Evolutionary conservation across 37 sponge, comb jelly and placozoan species (phyloP), one percentile per base, ranked within the genome.

Genomic region (Haliclona indistincta): DNA sequence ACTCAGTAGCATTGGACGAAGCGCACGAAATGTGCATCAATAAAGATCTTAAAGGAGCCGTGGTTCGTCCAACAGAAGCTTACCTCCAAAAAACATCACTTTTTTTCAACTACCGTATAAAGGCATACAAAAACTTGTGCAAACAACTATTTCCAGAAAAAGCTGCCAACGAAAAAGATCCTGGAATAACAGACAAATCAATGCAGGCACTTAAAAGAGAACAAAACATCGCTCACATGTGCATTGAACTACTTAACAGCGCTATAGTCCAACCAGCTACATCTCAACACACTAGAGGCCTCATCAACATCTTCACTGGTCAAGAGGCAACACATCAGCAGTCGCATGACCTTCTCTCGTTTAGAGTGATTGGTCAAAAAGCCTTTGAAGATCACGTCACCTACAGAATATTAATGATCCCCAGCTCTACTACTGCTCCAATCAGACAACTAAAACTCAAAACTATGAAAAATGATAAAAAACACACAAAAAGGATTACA

Each of bases 71-170:
- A 6, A 66, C 78, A 52, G 34, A 67, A 37, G 38, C 78, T n/a
- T 78, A 78, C 58, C 39, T 78, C 28, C 78, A 78, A 35, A 78
- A 78, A 37, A 78, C 78, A 29, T 34, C 68, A 2, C 52, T 76
- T 0, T 76, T 76, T 13, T 76, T 78, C 22, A 78, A 54, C n/a
- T 51, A 78, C 56, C 54, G 67, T 17, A 78, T 78, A 6, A 67
- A 51, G 4, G 56, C 56, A 38, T 54, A 52, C 25, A 78, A 67
- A 32, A 49, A 33, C 30, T 3, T 78, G 1, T 2, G 47, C 4
- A 34, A 6, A 8, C 78, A 78, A 54, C 38, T 78, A 33, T 78
- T 52, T 63, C 77, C 64, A 51, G 60, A 58, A 58, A 13, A 47
- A 47, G 15, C 10, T 47, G 13, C 51, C 10, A 15, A 47, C 60